Percentiles rank a stretch among this genome's conserved stretches.
These are phyloP conservation scores for Cryptoblepharus egeriae DNA, from an alignment of 2,797 vertebrate genomes.

Conservation along the genomic window DNA sequence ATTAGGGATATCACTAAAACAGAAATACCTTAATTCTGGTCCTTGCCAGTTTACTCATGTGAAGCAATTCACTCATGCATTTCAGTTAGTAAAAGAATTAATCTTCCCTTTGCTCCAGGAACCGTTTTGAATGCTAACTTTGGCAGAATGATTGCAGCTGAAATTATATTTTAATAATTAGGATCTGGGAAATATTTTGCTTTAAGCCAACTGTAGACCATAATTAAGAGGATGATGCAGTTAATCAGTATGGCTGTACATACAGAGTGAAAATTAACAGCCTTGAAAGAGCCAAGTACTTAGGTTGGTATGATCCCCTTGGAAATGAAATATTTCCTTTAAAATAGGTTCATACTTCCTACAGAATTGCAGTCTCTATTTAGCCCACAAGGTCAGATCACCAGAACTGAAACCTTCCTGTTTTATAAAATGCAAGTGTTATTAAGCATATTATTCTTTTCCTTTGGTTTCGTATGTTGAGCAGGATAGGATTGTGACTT, in stretches of 20 bases:
- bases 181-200: conserved; percentile 16
- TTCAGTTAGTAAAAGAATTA: conserved; percentile 42
- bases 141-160: conserved; percentile 24
- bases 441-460: not conserved
- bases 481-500: not conserved
- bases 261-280: not conserved
- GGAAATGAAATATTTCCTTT: not conserved
- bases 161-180: conserved; percentile 41
- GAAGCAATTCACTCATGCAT: not conserved
- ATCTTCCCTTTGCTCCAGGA: conserved; percentile 45
- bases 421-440: not conserved
- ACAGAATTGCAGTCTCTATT: not conserved
- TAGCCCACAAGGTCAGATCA: not conserved
- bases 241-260: not conserved
- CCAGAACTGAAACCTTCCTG: not conserved
- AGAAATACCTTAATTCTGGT: not conserved
- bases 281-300: not conserved
- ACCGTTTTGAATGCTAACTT: conserved; percentile 33
- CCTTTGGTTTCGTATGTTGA: not conserved
- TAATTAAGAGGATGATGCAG: conserved; percentile 20
- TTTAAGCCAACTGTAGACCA: conserved; percentile 19
- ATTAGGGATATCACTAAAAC: conserved; percentile 30
- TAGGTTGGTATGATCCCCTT: not conserved
- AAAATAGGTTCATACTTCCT: not conserved
- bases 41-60: too few relatives aligned